Base-by-base conservation (phyloP, 1,140 invertebrate species). In the Drosophila elegans region DNA sequence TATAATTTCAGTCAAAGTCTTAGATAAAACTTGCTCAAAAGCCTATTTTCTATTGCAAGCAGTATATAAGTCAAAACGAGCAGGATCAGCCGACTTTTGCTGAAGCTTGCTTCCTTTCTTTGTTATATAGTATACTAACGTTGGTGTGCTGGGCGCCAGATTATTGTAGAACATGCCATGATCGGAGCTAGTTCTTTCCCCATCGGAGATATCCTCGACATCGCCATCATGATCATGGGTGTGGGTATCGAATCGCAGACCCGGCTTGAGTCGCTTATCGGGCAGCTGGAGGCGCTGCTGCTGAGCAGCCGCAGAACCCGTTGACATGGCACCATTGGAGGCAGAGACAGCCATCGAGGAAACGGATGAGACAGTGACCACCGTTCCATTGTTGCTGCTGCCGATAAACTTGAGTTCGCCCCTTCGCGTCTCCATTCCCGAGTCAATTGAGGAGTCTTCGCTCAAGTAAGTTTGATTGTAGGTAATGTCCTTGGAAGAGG, bases 161-260 rank as follows among this genome's bases (percentile, higher is more conserved):
- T 89, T 92, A 61, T 83, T 92, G 62, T 92, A 92, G 74, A 92
- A 92, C 81, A 91, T 91, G 78, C 92, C 92, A 45, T 96, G 94
- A 83, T 96, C 96, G 0, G 95, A 96, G 13, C 96, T 96, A 0
- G 96, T 96, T 56, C 96, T 94, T 86, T 97, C 96, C 0, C 96
- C 96, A 91, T 98, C 97, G 0, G 96, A 97, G 81, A 96, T 96
- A 80, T 97, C 96, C 85, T 97, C 97, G 2, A 97, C 94, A 83
- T 98, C 97, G 5, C 96, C 97, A 74, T 97, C 97, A 82, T 97
- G 96, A 60, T 97, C 96, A 3, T 96, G 97, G 32, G 72, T 80
- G 36, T 91, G 91, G 11, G 84, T 80, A 44, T 92, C 92, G 32
- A 92, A 92, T 9, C 91, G 84, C 41, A 92, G 55, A 2, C 91